Evolutionary conservation across 2,797 vertebrate genomes (phyloP), one percentile per base, ranked within the genome.

Genomic region (Luscinia megarhynchos): DNA sequence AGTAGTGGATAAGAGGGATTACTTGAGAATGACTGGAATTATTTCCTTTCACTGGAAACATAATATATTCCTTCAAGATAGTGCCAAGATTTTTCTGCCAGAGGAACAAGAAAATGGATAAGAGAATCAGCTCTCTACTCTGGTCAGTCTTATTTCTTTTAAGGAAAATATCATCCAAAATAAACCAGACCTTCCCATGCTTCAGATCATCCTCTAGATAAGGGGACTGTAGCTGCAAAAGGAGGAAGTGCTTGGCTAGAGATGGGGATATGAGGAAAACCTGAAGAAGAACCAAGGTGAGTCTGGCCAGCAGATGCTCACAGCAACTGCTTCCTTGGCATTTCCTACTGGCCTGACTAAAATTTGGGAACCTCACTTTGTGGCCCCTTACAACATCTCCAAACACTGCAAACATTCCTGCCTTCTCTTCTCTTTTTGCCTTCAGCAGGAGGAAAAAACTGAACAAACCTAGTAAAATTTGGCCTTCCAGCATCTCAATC

Each of bases 21-120:
- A 61, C 24, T 90, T 1, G 45, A 83, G 75, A 96, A 91, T 76
- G 68, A 85, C 78, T 68, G 64, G 89, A 87, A 92, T 80, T 80
- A 92, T 80, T 92, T 88, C 80, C 84, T 84, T 82, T 70, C 75
- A 61, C 67, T 89, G 43, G 61, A 85, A 92, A 84, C 27, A 54
- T 72, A 94, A 50, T 48, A 54, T 20, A 7, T 84, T 90, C 46
- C 67, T 74, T 75, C 84, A 89, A 61, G 61, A 80, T 2, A 61
- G 12, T 63, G 86, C 90, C 93, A 93, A 85, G 59, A 57, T 27
- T 80, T 86, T 92, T 89, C 72, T 87, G 74, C 70, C 75, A 89
- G 81, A 83, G 18, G 34, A 94, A 50, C 13, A 63, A 88, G 50
- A 90, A 70, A 87, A 81, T 14, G 41, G 40, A 48, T 74, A 89